Evolutionary conservation across 2,113 vertebrate genomes (phyloP).

Genomic region (Brachionichthys hirsutus): DNA sequence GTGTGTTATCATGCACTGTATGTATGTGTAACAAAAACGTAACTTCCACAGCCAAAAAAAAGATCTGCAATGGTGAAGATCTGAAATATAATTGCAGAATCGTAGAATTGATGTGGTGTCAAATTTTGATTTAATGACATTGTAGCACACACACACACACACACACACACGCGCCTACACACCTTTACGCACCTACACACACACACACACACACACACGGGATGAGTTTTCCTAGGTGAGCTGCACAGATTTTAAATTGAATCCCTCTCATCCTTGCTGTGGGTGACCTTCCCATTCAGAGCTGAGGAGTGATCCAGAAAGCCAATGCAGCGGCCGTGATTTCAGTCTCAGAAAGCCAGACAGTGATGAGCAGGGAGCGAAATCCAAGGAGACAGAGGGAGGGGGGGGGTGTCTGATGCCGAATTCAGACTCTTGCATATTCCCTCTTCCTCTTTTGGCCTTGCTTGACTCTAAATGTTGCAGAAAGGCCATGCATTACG

Average conservation of each 20-base stretch:
- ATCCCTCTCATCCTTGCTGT: slow-evolving; percentile 50
- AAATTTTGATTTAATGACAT: no score
- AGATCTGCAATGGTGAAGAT: no score
- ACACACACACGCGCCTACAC: slow-evolving; percentile 23
- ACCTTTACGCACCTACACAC: slow-evolving; percentile 10
- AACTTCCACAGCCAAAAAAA: slow-evolving; percentile 17
- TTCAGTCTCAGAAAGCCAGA: slow-evolving; percentile 46
- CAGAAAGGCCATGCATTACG: not conserved
- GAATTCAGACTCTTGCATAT: not conserved
- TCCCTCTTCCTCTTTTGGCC: slow-evolving; percentile 17
- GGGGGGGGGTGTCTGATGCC: slow-evolving; percentile 10
- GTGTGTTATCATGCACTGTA: slow-evolving; percentile 11
- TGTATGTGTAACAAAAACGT: slow-evolving; percentile 14
- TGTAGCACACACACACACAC: slow-evolving; percentile 7
- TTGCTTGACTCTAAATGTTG: slow-evolving; percentile 11
- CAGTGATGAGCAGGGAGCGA: slow-evolving; percentile 32
- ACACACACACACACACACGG: slow-evolving; percentile 24
- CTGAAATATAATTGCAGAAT: slow-evolving; percentile 2
- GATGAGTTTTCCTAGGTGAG: slow-evolving; percentile 34
- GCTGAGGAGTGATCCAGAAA: slow-evolving; percentile 52
- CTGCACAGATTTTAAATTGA: slow-evolving; percentile 65
- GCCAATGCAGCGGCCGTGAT: slow-evolving; percentile 57
- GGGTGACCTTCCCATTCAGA: slow-evolving; percentile 66
- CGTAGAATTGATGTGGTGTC: not conserved
- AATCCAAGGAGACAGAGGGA: slow-evolving; percentile 17